Percentiles rank a stretch among this genome's conserved stretches.
Conservation (phyloP, 2,888 invertebrate species). For the Epirrhoe tristata region DNA sequence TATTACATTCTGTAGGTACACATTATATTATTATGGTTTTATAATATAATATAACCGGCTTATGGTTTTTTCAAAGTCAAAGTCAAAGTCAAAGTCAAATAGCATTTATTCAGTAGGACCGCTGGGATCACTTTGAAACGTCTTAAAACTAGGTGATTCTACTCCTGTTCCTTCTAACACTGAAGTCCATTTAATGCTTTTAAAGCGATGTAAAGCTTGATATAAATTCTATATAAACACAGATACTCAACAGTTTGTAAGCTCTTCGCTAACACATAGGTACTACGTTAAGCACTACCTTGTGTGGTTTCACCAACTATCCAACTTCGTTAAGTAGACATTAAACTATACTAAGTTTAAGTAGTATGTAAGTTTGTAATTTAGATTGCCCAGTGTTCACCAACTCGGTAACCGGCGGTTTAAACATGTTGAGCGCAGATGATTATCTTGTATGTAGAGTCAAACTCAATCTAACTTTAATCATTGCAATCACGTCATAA, state of each 20-base stretch:
- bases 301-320: constrained; percentile 31
- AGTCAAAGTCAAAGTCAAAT: too few relatives aligned
- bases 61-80: too few relatives aligned
- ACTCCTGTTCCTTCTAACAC: too few relatives aligned
- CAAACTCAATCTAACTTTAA: neutral
- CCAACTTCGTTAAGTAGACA: constrained; percentile 29
- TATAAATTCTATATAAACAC: constrained; percentile 14
- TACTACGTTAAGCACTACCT: constrained; percentile 19
- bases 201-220: neutral
- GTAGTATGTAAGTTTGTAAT: constrained; percentile 17
- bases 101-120: too few relatives aligned
- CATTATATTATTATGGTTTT: too few relatives aligned
- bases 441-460: neutral
- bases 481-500: too few relatives aligned
- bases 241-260: constrained; percentile 8
- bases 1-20: too few relatives aligned
- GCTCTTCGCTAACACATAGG: constrained; percentile 20
- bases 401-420: neutral
- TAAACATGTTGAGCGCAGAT: neutral
- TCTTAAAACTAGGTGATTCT: too few relatives aligned
- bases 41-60: too few relatives aligned
- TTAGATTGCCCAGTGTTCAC: neutral
- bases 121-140: too few relatives aligned
- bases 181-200: too few relatives aligned
- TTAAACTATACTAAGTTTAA: constrained; percentile 25